Evolutionary conservation across 2,888 invertebrate genomes (phyloP).

Genomic region (Nymphalis polychloros): DNA sequence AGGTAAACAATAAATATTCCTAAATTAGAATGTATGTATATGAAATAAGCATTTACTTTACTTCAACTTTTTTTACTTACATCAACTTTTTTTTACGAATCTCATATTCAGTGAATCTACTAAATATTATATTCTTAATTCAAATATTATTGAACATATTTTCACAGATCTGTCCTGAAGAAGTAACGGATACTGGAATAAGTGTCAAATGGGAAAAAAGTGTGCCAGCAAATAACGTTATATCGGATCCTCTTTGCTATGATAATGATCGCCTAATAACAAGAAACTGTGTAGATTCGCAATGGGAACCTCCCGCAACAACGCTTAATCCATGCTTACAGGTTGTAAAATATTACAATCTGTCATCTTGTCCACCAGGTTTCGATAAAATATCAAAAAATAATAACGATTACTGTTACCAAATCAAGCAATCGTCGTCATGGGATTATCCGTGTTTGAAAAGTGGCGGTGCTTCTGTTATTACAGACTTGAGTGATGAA

Average conservation of each 20-base stretch:
- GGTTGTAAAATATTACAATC: constrained; percentile 53
- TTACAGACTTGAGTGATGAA: constrained; percentile 58
- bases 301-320: constrained; percentile 57
- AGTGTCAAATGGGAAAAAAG: constrained; percentile 62
- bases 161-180: constrained; percentile 64
- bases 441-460: constrained; percentile 70
- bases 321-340: constrained; percentile 56
- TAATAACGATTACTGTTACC: constrained; percentile 63
- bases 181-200: constrained; percentile 55
- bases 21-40: too few relatives aligned
- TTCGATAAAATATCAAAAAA: constrained; percentile 57
- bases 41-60: background rate
- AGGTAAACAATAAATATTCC: constrained; percentile 25
- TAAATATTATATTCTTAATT: background rate
- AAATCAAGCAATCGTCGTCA: constrained; percentile 50
- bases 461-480: constrained; percentile 66
- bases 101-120: too few relatives aligned
- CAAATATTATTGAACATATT: background rate
- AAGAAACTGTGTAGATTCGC: constrained; percentile 58
- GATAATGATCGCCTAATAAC: constrained; percentile 52
- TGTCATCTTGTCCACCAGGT: constrained; percentile 62
- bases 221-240: constrained; percentile 49
- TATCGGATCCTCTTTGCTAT: constrained; percentile 64
- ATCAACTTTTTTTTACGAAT: background rate
- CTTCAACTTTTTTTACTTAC: background rate